Base-by-base conservation (phyloP, 2,888 invertebrate genomes). In the Metopia argyrocephala region DNA sequence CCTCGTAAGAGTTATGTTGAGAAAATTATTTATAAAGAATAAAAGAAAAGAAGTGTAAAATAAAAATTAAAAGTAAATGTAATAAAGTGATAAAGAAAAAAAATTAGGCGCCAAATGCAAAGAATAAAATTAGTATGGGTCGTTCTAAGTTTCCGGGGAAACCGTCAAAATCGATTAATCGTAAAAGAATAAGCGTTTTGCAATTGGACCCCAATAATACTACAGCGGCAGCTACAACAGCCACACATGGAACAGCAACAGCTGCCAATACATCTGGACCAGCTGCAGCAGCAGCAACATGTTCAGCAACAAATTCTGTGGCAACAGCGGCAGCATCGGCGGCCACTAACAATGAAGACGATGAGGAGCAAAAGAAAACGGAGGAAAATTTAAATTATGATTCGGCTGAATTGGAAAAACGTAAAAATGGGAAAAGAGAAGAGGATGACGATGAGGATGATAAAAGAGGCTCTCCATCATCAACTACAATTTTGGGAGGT, bases 81-180 rank as follows among this genome's bases (percentile, higher is more conserved):
- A 61, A 65, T 12, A 50, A 73, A 61, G 50, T 23, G 5, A 69
- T 20, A 65, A 3, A 48, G n/a, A 61, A 27, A 62, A 27, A 74
- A 76, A 76, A 81, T 66, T 78, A 56, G 69, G 74, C 81, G 81
- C 81, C 81, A 81, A 81, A 81, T 81, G 81, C 78, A 70, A 81
- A 70, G 38, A 81, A 78, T 76, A 65, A 81, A 66, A 62, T 78
- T 82, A 84, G 83, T 83, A 90, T 90, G 90, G 90, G 90, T 86
- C 90, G 89, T 84, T 91, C 91, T 78, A 91, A 91, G 87, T 96
- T 96, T 93, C 96, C 96, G 90, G 96, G 96, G 89, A 96, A 95
- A 93, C 96, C 96, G 91, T 94, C 95, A 87, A 96, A 95, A 93
- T 94, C 95, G 92, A 94, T 95, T 90, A 95, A 95, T 92, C 94